Evolutionary conservation across 2,888 invertebrate species (phyloP), one percentile per base, ranked within the genome.

Genomic region (Phortica magna): DNA sequence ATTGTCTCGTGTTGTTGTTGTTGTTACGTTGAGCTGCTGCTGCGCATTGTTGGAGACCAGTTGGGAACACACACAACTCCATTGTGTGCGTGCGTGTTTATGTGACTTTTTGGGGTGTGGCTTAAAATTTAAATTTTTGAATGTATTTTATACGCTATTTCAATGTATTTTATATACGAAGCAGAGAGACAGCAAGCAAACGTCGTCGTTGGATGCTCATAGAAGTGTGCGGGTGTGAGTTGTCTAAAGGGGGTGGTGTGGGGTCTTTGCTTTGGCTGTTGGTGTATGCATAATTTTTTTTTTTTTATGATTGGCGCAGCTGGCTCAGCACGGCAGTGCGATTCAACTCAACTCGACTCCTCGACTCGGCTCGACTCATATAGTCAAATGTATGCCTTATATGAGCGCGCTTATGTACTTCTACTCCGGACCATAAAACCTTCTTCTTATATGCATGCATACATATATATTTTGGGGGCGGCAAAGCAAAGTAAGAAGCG

Each of bases 121-220:
- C 91, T 90, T 90, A 91, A 90, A 89, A 91, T 91, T 91, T 89
- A 90, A 90, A 91, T 91, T 91, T 91, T 87, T 85, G 87, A 85
- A 85, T 82, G 86, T 84, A 73, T 81, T 81, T 81, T 81, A 77
- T 81, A 78, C 79, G 59, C 75, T 10, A 53, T 53, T 31, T 71
- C 70, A 71, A 55, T 71, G 70, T 71, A 55, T 55, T 71, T 71
- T 71, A 71, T 71, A 55, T 71, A 71, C 70, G 31, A 55, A 53
- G 55, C 70, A 71, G 53, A 41, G 31, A 14, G 48, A 70, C 6
- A 14, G 31, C n/a, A 48, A 53, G 53, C 70, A 22, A 43, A 7
- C 7, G 39, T 39, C 17, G 31, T 41, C n/a, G 41, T 48, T 43
- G 17, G 17, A 14, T n/a, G 48, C 19, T 19, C 19, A 42, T 61